These are phyloP conservation scores for Xiphorhynchus erythropygius DNA, from an alignment of 2,797 vertebrate species.

Conservation along the genomic window DNA sequence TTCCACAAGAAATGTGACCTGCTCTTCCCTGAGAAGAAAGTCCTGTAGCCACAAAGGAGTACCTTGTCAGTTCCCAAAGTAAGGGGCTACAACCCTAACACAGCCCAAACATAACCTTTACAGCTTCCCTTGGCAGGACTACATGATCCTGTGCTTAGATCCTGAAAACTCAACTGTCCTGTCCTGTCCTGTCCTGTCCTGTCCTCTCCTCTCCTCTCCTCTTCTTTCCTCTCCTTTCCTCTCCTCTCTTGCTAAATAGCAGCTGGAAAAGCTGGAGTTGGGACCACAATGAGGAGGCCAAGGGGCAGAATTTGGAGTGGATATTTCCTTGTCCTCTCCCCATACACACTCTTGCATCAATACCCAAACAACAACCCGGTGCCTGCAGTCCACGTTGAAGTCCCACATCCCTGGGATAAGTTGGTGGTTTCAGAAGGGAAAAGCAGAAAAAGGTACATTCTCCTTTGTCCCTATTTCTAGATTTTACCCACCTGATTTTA, in stretches of 20 bases:
- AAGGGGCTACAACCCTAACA: not conserved
- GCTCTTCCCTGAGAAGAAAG: not conserved
- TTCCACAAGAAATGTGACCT: not conserved
- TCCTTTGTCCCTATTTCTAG: not conserved
- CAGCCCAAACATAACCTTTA: not conserved
- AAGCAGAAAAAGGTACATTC: not conserved
- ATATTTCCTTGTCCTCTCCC: not conserved
- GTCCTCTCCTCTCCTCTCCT: too few relatives aligned
- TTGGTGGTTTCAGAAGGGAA: not conserved
- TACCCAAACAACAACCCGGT: fast-evolving
- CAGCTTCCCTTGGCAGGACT: not conserved
- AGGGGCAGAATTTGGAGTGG: not conserved
- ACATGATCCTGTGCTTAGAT: not conserved
- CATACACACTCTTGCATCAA: not conserved
- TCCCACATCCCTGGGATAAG: not conserved
- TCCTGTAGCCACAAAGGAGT: not conserved
- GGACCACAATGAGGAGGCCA: not conserved
- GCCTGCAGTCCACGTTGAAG: not conserved
- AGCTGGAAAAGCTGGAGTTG: not conserved
- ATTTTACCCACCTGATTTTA: not conserved
- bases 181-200: not conserved
- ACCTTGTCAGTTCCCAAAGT: not conserved
- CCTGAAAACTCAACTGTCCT: too few relatives aligned
- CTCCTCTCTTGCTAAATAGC: not conserved
- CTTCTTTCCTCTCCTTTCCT: too few relatives aligned